Evolutionary conservation across 2,797 vertebrate species (phyloP), one percentile per base, ranked within the genome.

Genomic region (Hapalemur alaotrensis): DNA sequence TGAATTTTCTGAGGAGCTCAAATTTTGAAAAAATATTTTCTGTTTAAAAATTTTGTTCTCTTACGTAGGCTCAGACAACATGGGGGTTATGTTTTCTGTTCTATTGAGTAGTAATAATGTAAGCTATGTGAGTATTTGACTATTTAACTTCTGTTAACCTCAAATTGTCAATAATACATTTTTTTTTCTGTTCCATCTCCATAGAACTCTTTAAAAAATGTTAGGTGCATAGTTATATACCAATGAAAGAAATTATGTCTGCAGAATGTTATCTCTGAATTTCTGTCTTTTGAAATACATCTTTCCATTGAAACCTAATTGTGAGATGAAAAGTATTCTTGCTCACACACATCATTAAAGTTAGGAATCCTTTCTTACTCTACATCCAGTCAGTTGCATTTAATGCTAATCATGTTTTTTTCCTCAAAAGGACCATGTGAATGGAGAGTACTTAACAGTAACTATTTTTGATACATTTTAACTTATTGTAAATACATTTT

Each of bases 381-480:
- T 18, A 81, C 1, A 61, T 81, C 46, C 70, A 84, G 6, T 35
- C 22, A 63, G 43, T 92, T 92, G 48, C 15, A 69, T 61, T 96
- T 75, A 83, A 94, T 22, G 25, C 43, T 89, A 41, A 35, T 38
- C 88, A 23, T 65, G 32, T 18, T 65, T 65, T 10, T 85, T 65
- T 43, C 41, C 59, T 48, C 46, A 88, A 14, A 86, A 90, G 28
- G 65, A 79, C 30, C 20, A 8, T 41, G 30, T 83, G 4, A 92
- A 81, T 76, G 59, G 30, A 92, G 43, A 93, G 11, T 48, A 70
- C 25, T 79, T 82, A 92, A 52, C 79, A 94, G n/a, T 89, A 72
- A 61, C 59, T 93, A 30, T 83, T 93, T 96, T 93, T 87, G 32
- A 69, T 94, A 46, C 5, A 48, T 93, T 95, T 91, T 75, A 94